phyloP scores from a whole-genome alignment of 1,140 invertebrate species.

The Palaemon carinicauda region DNA sequence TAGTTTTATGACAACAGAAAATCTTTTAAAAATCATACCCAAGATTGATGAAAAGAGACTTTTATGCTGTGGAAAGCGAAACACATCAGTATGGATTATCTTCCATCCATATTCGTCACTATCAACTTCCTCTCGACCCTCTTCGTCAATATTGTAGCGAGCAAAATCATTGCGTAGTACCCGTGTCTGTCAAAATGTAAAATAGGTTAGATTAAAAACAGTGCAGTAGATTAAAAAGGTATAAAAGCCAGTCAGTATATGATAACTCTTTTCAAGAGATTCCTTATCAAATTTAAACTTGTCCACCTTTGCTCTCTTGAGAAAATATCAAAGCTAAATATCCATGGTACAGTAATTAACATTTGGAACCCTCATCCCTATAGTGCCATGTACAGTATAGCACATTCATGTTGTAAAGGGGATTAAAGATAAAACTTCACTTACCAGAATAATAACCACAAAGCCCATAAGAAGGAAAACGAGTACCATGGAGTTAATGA shows the following conservation, averaged over 20 bases:
- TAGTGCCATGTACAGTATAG: too few relatives aligned
- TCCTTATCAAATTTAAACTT: too few relatives aligned
- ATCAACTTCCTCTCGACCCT: constrained; percentile 66
- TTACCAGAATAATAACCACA: constrained; percentile 69
- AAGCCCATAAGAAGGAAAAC: constrained; percentile 69
- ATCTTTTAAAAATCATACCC: constrained; percentile 61
- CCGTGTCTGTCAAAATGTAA: constrained; percentile 64
- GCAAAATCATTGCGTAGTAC: constrained; percentile 69
- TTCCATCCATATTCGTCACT: constrained; percentile 69
- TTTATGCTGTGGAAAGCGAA: constrained; percentile 67
- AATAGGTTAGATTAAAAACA: background rate
- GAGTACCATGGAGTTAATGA: constrained; percentile 70
- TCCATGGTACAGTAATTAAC: too few relatives aligned
- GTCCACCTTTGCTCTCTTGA: too few relatives aligned
- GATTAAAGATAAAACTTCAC: constrained; percentile 41
- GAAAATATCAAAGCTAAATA: too few relatives aligned
- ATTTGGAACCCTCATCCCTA: too few relatives aligned
- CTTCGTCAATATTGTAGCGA: constrained; percentile 67
- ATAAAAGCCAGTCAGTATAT: too few relatives aligned
- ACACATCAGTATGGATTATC: constrained; percentile 70
- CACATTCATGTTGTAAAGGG: too few relatives aligned
- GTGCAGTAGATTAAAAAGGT: too few relatives aligned
- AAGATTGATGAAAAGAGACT: constrained; percentile 69
- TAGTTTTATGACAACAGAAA: background rate
- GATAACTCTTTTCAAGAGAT: too few relatives aligned